Evolutionary conservation across 2,113 vertebrate genomes (phyloP).

Genomic region (Phoenicopterus ruber): DNA sequence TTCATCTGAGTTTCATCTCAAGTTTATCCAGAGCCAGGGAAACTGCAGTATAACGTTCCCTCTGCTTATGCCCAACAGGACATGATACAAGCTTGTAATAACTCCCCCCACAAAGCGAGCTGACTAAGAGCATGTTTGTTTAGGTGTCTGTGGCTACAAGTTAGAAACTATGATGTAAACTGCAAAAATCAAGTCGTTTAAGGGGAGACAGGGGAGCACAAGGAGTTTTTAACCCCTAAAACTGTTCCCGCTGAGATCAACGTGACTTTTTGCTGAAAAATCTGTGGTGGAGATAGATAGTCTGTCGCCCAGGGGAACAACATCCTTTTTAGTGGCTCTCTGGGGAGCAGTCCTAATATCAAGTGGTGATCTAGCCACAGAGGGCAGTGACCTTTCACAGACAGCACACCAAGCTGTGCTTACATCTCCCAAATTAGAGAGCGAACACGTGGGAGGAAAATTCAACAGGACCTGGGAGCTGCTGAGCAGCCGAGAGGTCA

Average conservation of each 20-base stretch:
- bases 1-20: neutral
- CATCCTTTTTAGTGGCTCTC: neutral
- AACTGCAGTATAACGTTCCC: neutral
- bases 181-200: neutral
- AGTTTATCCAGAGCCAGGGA: neutral
- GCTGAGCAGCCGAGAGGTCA: neutral
- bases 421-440: neutral
- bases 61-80: neutral
- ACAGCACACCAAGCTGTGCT: neutral
- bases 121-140: neutral
- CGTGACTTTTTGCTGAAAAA: neutral
- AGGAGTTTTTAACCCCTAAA: neutral
- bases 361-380: neutral
- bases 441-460: rapidly evolving
- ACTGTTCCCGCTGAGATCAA: neutral
- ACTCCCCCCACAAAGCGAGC: neutral
- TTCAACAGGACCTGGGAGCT: neutral
- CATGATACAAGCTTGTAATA: neutral
- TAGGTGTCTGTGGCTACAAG: neutral
- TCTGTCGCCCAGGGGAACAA: neutral
- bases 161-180: neutral
- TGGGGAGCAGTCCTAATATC: neutral
- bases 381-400: neutral
- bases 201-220: rapidly evolving
- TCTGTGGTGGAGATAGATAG: rapidly evolving